Conservation (phyloP, 2,113 vertebrate genomes). For the Python bivittatus region DNA sequence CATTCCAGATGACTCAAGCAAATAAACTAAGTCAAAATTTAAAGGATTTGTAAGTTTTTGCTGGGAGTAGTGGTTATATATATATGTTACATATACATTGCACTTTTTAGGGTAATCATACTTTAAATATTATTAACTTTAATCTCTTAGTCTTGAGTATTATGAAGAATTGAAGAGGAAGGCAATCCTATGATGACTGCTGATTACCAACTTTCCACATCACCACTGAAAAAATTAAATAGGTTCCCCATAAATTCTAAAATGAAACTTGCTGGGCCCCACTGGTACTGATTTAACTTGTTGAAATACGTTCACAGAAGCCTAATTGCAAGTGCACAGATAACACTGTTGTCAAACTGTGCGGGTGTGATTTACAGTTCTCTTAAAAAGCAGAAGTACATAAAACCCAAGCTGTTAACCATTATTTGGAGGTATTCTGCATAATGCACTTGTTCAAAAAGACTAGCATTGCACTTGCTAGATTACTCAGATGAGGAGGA, state of each 20-base stretch:
- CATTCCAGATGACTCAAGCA: neutral
- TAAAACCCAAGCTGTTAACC: constrained; percentile 44
- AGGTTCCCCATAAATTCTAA: constrained; percentile 9
- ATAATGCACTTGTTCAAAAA: constrained; percentile 37
- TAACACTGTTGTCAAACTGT: constrained; percentile 44
- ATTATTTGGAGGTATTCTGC: constrained; percentile 31
- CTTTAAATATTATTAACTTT: constrained; percentile 29
- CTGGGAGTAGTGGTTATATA: neutral
- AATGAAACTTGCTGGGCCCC: constrained; percentile 32
- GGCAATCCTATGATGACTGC: constrained; percentile 17
- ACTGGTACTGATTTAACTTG: constrained; percentile 27
- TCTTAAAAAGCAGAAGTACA: constrained; percentile 42
- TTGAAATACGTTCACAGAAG: constrained; percentile 33
- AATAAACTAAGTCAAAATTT: neutral
- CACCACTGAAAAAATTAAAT: constrained; percentile 5
- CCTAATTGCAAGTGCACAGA: constrained; percentile 40
- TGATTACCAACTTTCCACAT: constrained; percentile 42
- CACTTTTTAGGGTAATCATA: neutral
- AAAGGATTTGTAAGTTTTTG: neutral
- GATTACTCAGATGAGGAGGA: neutral
- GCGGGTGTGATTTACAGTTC: constrained; percentile 48
- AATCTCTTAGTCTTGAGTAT: constrained; percentile 35
- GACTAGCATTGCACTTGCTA: neutral
- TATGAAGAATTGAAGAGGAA: constrained; percentile 19
- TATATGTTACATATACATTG: neutral